Conservation (phyloP, 2,888 invertebrate species). For the Pelosia muscerda region DNA sequence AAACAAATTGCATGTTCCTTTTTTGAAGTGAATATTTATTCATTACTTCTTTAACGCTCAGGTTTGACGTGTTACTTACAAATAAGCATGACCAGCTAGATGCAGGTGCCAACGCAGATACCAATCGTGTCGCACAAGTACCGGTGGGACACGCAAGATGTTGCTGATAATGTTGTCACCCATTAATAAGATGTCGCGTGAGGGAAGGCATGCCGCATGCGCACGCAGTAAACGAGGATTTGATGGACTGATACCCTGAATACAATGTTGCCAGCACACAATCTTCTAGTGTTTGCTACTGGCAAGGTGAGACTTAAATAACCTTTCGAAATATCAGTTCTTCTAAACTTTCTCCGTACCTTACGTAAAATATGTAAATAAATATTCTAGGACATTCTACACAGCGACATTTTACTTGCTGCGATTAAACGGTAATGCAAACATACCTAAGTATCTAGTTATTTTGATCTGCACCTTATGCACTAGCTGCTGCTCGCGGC, state of each 20-base stretch:
- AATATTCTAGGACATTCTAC: too few species aligned
- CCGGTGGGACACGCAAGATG: slow-evolving; percentile 57
- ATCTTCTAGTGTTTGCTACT: slow-evolving; percentile 10
- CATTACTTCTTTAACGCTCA: slow-evolving; percentile 32
- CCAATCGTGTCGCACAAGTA: slow-evolving; percentile 53
- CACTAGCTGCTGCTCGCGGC: too few species aligned
- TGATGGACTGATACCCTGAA: slow-evolving; percentile 28
- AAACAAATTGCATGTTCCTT: not conserved
- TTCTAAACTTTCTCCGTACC: not conserved
- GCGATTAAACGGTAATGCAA: too few species aligned
- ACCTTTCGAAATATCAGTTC: slow-evolving; percentile 6
- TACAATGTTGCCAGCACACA: not conserved
- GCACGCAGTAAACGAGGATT: slow-evolving; percentile 38
- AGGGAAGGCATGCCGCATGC: slow-evolving; percentile 32
- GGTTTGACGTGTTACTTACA: slow-evolving; percentile 35
- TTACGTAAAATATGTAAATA: not conserved
- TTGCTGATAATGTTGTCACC: slow-evolving; percentile 56
- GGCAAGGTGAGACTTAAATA: slow-evolving; percentile 10
- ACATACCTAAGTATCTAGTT: too few species aligned
- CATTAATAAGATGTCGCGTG: slow-evolving; percentile 55
- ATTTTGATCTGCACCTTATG: too few species aligned
- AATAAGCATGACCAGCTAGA: slow-evolving; percentile 39
- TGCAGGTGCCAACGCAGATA: slow-evolving; percentile 58
- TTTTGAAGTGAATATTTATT: not conserved
- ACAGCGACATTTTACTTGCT: too few species aligned